phyloP scores from a whole-genome alignment of 2,113 vertebrate genomes.

The Petromus typicus region DNA sequence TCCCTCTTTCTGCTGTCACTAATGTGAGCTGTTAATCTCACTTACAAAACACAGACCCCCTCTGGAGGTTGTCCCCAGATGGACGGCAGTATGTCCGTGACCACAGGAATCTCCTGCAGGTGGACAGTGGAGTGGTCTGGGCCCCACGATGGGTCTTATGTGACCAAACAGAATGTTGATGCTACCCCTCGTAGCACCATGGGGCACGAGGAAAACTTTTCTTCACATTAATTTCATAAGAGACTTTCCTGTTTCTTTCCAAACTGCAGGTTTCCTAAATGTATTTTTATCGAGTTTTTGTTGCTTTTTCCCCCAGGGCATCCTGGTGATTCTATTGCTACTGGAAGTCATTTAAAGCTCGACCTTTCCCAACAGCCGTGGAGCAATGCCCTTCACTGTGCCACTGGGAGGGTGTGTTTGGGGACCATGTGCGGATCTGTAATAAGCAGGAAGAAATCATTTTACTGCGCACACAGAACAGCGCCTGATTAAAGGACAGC shows the following conservation, averaged over 20 bases:
- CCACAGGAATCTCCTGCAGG: background rate
- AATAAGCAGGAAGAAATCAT: constrained; percentile 80
- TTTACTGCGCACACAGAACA: constrained; percentile 82
- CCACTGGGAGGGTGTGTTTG: constrained; percentile 74
- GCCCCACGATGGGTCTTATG: background rate
- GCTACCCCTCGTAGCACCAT: background rate
- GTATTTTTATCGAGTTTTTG: background rate
- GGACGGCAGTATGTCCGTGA: background rate
- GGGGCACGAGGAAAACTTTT: background rate
- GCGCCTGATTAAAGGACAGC: constrained; percentile 76
- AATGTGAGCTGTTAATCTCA: background rate
- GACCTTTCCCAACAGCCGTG: constrained; percentile 67
- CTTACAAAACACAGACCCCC: no score
- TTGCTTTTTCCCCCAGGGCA: background rate
- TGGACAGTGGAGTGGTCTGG: accelerated
- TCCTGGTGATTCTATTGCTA: background rate
- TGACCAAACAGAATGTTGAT: background rate
- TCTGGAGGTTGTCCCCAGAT: no score
- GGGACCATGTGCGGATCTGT: constrained; percentile 69
- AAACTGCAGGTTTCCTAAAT: background rate
- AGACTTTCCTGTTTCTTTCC: background rate
- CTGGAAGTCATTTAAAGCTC: constrained; percentile 73
- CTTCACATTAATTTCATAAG: background rate
- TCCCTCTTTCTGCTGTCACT: background rate
- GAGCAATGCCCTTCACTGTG: constrained; percentile 78